A percentile compares a stretch with the other conserved stretches of the same genome.
Evolutionary conservation across 2,797 vertebrate genomes (phyloP).

Genomic region (Stomatorhinus walkeri): DNA sequence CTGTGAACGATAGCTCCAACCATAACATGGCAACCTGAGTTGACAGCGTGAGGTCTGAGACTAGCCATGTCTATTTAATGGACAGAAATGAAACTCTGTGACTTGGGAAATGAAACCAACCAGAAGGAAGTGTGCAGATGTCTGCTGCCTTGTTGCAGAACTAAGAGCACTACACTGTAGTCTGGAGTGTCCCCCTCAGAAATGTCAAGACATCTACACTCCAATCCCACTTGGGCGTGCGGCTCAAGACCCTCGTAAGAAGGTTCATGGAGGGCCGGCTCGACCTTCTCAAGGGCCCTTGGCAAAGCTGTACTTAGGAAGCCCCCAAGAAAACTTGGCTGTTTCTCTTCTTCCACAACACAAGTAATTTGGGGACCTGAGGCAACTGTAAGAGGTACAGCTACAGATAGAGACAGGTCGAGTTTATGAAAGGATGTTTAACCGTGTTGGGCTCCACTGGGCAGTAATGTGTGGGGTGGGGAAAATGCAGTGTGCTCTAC

Average conservation of each 20-base stretch:
- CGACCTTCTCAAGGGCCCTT: neutral
- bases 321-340: neutral
- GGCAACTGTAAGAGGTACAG: neutral
- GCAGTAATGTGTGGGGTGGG: neutral
- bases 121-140: neutral
- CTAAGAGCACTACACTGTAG: neutral
- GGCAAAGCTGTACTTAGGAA: neutral
- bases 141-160: neutral
- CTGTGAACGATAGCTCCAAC: neutral
- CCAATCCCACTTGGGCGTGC: neutral
- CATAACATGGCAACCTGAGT: neutral
- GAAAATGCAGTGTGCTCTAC: neutral
- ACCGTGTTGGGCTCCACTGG: neutral
- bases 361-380: neutral
- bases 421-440: neutral
- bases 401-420: neutral
- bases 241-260: neutral
- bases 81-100: slow-evolving; percentile 18
- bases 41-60: neutral
- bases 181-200: neutral
- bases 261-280: neutral
- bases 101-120: slow-evolving; percentile 17
- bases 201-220: neutral
- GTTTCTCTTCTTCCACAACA: neutral
- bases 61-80: neutral